Evolutionary conservation across 2,797 vertebrate species (phyloP).

Genomic region (Chelmon rostratus): DNA sequence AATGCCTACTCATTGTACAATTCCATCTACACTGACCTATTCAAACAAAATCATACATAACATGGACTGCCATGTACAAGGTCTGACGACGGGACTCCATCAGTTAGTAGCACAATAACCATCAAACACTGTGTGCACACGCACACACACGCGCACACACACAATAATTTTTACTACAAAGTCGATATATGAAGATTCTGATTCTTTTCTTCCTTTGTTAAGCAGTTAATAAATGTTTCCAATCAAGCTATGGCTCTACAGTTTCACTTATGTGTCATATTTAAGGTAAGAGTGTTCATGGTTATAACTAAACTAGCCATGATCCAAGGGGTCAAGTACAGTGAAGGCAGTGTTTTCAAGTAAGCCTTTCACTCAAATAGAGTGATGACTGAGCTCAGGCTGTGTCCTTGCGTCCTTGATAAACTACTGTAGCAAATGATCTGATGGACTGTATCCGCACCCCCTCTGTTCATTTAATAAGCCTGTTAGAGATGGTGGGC

Average conservation of each 20-base stretch:
- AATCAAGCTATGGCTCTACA: not conserved
- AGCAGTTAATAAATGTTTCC: not conserved
- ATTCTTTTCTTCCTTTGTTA: not conserved
- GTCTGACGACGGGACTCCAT: not conserved
- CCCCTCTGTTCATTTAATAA: slow-evolving; percentile 20
- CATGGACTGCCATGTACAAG: no score
- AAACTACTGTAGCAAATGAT: slow-evolving; percentile 6
- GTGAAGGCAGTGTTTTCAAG: not conserved
- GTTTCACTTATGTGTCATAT: not conserved
- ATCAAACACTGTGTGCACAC: not conserved
- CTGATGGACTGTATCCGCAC: slow-evolving; percentile 6
- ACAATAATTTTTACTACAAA: not conserved
- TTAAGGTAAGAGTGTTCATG: not conserved
- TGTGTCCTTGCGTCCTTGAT: slow-evolving; percentile 25
- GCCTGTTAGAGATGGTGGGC: slow-evolving; percentile 7
- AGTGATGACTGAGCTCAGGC: slow-evolving; percentile 21
- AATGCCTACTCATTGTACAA: not conserved
- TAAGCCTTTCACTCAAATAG: not conserved
- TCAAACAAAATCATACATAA: not conserved
- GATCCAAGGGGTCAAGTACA: not conserved
- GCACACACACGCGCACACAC: no score
- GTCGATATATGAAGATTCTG: not conserved
- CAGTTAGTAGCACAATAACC: not conserved
- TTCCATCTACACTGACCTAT: not conserved
- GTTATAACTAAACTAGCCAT: not conserved